Base-by-base conservation (phyloP, 2,888 invertebrate genomes). In the Cerastoderma edule region DNA sequence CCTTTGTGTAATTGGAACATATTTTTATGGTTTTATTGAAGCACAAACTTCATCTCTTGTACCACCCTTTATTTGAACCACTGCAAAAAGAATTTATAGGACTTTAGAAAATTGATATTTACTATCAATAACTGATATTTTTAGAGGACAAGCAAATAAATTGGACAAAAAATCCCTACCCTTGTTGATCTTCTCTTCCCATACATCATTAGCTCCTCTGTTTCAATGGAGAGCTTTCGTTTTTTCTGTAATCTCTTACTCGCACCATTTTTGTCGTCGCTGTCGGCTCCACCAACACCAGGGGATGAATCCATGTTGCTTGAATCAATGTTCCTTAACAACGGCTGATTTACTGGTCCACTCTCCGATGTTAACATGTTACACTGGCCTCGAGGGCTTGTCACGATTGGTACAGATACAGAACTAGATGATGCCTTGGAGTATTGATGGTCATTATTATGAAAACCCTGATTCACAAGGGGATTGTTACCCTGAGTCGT, bases 171-270 rank as follows among this genome's bases (percentile, higher is more conserved):
- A 10, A 10, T 13, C 10, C 60, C 75, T 76, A 91, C 91, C 72
- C 91, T 82, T 27, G 91, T 86, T 39, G 91, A 91, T 63, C 91
- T 78, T 16, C 91, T 78, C 68, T 91, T 91, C 22, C 81, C 81
- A 64, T 81, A 81, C 72, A 78, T 81, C 64, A 81, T 72, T n/a
- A 81, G 72, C 39, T 81, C 81, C 63, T 82, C 83, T 30, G 83
- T 83, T 64, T 79, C 75, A 30, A 75, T 35, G 50, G 78, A 73
- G 24, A 77, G 75, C 54, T 77, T 76, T 57, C 84, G 80, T 30
- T 83, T 71, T 56, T 85, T 85, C 60, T 77, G 75, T 1, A 63
- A 65, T 70, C 75, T 83, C 53, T 64, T 75, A 33, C 75, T 65
- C n/a, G 73, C 72, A 19, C 67, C 69, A 65, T 70, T 77, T 19